Percentiles rank a stretch among this genome's conserved stretches.
Evolutionary conservation across 2,888 invertebrate species (phyloP).

Genomic region (Ophion obscuratus): DNA sequence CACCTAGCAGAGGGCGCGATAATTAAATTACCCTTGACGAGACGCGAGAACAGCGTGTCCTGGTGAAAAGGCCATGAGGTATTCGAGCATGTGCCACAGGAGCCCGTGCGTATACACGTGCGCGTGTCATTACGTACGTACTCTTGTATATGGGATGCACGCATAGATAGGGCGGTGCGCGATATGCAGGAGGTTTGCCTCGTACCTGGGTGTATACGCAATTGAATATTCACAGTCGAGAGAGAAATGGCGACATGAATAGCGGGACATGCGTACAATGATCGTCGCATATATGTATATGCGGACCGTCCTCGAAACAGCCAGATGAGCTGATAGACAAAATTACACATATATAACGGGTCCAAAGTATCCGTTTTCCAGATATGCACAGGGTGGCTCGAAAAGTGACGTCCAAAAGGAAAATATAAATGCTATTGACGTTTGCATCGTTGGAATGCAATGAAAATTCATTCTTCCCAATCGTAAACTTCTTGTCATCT

Average conservation of each 20-base stretch:
- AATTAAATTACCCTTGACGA: constrained; percentile 77
- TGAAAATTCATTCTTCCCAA: too few relatives aligned
- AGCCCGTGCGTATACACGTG: not conserved
- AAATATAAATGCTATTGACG: not conserved
- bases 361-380: not conserved
- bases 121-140: not conserved
- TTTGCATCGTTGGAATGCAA: too few relatives aligned
- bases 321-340: not conserved
- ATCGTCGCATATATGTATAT: constrained; percentile 31
- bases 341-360: not conserved
- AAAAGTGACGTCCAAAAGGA: not conserved
- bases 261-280: constrained; percentile 54
- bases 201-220: constrained; percentile 62
- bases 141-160: not conserved
- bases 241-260: constrained; percentile 59
- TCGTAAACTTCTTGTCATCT: too few relatives aligned
- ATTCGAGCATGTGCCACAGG: constrained; percentile 49
- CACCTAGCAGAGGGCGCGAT: constrained; percentile 11
- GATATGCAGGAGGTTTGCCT: constrained; percentile 10
- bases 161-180: constrained; percentile 54
- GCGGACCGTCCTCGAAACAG: not conserved
- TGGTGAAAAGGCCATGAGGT: constrained; percentile 42
- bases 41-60: constrained; percentile 39
- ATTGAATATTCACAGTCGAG: constrained; percentile 76
- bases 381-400: not conserved